Evolutionary conservation across 2,113 vertebrate genomes (phyloP), one percentile per base, ranked within the genome.

Genomic region (Cairina moschata): DNA sequence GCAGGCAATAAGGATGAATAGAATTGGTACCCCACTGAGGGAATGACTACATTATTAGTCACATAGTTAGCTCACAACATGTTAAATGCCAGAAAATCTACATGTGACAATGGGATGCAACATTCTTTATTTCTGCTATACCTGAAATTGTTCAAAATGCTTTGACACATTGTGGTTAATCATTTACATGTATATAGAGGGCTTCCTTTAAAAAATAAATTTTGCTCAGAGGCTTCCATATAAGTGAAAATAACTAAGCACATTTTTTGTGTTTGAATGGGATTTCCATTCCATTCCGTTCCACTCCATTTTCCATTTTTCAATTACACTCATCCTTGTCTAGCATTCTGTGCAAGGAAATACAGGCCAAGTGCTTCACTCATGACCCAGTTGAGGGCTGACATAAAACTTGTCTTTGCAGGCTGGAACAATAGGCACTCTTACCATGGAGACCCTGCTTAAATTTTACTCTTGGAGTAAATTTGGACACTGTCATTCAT

Each of bases 1-100:
- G 88, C 76, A 90, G 75, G 86, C n/a, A 86, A 22, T 74, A 85
- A 86, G 86, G 88, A 94, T 40, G 23, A 88, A 40, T 80, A 77
- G 94, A 79, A 91, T 88, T 96, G 94, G 79, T 67, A 88, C 5
- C 83, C 71, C 56, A 90, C 76, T 92, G 86, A 81, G 72, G 16
- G 76, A 90, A 95, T 93, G 91, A 96, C 92, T 90, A 78, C 88
- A 92, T 72, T 23, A 44, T 91, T 86, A 92, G 79, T 76, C 96
- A 81, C 86, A 92, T 74, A 23, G 46, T 90, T 83, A 93, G 73
- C 73, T 96, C 91, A 95, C 55, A 88, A 92, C 56, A 75, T 83
- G 28, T 46, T 92, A 63, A 50, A 63, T 81, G 96, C 88, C 96
- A 97, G 60, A 92, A 95, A 93, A 88, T 40, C 76, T 92, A 81